Conservation (phyloP, 2,797 vertebrate genomes). For the Notolepis coatsorum region DNA sequence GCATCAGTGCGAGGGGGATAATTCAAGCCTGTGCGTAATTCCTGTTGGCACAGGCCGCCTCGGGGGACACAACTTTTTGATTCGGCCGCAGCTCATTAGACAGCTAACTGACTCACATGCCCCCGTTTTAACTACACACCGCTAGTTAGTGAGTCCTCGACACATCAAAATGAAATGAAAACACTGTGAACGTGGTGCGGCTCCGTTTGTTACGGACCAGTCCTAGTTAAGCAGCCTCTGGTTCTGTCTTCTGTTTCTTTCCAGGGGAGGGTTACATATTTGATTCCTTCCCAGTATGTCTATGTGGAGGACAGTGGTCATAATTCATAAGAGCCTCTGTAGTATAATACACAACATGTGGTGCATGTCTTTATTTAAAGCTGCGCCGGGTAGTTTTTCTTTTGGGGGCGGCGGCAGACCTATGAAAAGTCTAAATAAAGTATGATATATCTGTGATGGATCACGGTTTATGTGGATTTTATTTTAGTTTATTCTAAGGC, state of each 20-base stretch:
- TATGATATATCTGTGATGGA: too few relatives aligned
- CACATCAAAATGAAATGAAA: slow-evolving; percentile 44
- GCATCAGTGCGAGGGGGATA: slow-evolving; percentile 68
- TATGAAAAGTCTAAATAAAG: too few relatives aligned
- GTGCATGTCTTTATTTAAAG: too few relatives aligned
- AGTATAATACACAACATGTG: too few relatives aligned
- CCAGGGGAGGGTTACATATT: too few relatives aligned
- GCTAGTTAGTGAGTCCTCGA: slow-evolving; percentile 58
- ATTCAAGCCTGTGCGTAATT: slow-evolving; percentile 68
- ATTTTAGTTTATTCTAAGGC: too few relatives aligned
- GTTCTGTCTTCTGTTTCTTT: slow-evolving; percentile 31
- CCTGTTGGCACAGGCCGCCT: slow-evolving; percentile 63
- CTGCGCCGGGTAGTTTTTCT: too few relatives aligned
- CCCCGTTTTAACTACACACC: slow-evolving; percentile 44
- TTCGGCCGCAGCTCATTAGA: slow-evolving; percentile 69
- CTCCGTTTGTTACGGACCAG: slow-evolving; percentile 26
- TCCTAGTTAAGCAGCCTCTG: slow-evolving; percentile 27
- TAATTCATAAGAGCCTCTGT: too few relatives aligned
- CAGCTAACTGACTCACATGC: slow-evolving; percentile 62
- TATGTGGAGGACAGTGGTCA: too few relatives aligned
- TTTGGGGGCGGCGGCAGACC: too few relatives aligned
- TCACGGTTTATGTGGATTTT: too few relatives aligned
- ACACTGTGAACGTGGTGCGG: slow-evolving; percentile 35
- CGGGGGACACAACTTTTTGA: slow-evolving; percentile 59
- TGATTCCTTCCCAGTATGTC: too few relatives aligned